A percentile compares a stretch with the other conserved stretches of the same genome.
Evolutionary conservation across 2,888 invertebrate genomes (phyloP).

Genomic region (Drosophila affinis): DNA sequence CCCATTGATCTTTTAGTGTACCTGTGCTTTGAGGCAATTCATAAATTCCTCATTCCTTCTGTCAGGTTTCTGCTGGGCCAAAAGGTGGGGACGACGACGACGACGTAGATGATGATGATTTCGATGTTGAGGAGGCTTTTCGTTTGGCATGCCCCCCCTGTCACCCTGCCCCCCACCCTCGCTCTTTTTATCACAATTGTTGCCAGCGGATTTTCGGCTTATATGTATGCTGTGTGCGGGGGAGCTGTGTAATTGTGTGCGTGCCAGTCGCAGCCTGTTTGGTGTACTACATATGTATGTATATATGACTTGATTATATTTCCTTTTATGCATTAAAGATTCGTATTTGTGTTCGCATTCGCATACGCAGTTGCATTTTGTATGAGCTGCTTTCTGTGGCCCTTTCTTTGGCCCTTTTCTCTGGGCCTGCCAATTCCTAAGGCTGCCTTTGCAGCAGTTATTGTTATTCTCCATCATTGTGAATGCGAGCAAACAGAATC

Average conservation of each 20-base stretch:
- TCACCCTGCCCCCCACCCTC: not conserved
- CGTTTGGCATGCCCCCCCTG: slow-evolving; percentile 34
- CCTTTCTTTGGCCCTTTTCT: no score
- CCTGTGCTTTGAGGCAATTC: not conserved
- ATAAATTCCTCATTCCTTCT: not conserved
- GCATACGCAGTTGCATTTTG: slow-evolving; percentile 12
- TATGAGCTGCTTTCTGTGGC: not conserved
- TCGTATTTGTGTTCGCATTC: slow-evolving; percentile 4
- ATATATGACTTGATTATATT: slow-evolving; percentile 66
- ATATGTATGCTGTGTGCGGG: no score
- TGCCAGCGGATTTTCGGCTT: slow-evolving; percentile 57
- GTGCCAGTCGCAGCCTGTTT: not conserved
- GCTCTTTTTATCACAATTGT: slow-evolving; percentile 27
- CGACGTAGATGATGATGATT: no score
- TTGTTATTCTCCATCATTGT: slow-evolving; percentile 41
- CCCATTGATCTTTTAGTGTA: not conserved
- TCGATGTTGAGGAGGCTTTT: slow-evolving; percentile 32
- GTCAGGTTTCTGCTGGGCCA: not conserved
- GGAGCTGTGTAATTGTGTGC: not conserved
- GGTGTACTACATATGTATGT: slow-evolving; percentile 10
- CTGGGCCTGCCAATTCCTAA: no score
- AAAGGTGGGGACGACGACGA: no score
- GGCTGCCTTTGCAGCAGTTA: slow-evolving; percentile 1
- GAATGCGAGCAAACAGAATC: slow-evolving; percentile 37
- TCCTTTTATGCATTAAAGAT: slow-evolving; percentile 58